phyloP scores from a whole-genome alignment of 2,113 vertebrate species.

The Benitochromis conjunctus region DNA sequence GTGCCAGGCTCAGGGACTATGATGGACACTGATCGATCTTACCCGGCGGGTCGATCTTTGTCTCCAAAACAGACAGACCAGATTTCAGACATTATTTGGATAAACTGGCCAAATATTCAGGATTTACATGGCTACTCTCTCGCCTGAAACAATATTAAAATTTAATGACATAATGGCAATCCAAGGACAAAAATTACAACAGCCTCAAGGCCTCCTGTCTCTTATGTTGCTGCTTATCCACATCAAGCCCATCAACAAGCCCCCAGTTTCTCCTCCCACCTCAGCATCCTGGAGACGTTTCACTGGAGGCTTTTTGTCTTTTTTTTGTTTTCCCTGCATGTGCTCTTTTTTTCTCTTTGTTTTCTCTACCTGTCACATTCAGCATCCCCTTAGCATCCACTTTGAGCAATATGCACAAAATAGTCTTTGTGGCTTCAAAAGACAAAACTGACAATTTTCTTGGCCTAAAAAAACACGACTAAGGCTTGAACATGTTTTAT shows the following conservation, averaged over 20 bases:
- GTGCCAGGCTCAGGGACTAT: fast-evolving
- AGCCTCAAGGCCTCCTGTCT: not conserved
- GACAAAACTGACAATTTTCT: not conserved
- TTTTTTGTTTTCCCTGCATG: not conserved
- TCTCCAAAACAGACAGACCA: not conserved
- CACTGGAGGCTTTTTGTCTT: not conserved
- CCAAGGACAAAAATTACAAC: not conserved
- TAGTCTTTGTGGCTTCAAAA: not conserved
- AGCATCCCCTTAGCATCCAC: not conserved
- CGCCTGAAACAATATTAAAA: not conserved
- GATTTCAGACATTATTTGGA: not conserved
- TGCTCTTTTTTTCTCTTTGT: not conserved
- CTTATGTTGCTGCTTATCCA: not conserved
- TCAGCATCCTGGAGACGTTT: not conserved
- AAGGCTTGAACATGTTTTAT: not conserved
- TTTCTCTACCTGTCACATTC: fast-evolving
- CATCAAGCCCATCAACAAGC: not conserved
- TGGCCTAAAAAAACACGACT: not conserved
- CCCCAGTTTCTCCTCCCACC: not conserved
- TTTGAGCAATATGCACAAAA: not conserved
- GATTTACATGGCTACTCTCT: not conserved
- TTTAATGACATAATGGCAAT: not conserved
- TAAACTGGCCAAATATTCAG: not conserved
- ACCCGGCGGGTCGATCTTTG: not conserved
- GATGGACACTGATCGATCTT: not conserved